Base-by-base conservation (phyloP, 2,113 vertebrate genomes). In the Nothobranchius kuhntae region DNA sequence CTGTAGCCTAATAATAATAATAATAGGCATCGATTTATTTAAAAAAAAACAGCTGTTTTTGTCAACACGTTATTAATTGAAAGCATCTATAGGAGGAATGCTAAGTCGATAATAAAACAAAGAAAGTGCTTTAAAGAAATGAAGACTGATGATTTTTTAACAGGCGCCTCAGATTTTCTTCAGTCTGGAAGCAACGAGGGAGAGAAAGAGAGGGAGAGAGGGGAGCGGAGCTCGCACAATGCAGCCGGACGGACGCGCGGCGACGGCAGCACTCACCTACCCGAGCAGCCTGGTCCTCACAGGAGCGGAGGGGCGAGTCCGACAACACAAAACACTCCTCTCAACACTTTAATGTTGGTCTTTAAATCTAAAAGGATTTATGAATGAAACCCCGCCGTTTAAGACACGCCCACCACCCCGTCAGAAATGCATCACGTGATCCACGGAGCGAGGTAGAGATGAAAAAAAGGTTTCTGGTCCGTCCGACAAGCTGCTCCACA, bases 311-410 rank as follows among this genome's bases (percentile, higher is more conserved):
- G 79, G 72, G 45, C 64, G 50, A 67, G 73, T 77, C 57, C 80
- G 71, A 81, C 40, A 59, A 56, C 81, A 30, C 13, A 36, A 71
- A 73, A 84, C 80, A 78, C 75, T 71, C 67, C 84, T 17, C 75
- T 24, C 81, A 61, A 65, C 86, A 76, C 87, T 87, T 91, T 86
- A 89, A 91, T 90, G 91, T 40, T 89, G 74, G 81, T 81, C 89
- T 50, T 73, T 81, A 89, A 62, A 81, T 81, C 85, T 78, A 80
- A 84, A 87, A 87, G 87, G 91, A 93, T 93, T 94, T 93, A 94
- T 94, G 93, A 93, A 93, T 94, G 92, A 91, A 93, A 88, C 81
- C 87, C 77, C 82, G 53, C 73, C 45, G 84, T 62, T 84, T 77
- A 89, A 76, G 91, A 85, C 89, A 91, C 93, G 81, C 93, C 93